Percentiles rank a stretch among this genome's conserved stretches.
phyloP scores from a whole-genome alignment of 2,888 invertebrate genomes.

The Rhingia campestris region DNA sequence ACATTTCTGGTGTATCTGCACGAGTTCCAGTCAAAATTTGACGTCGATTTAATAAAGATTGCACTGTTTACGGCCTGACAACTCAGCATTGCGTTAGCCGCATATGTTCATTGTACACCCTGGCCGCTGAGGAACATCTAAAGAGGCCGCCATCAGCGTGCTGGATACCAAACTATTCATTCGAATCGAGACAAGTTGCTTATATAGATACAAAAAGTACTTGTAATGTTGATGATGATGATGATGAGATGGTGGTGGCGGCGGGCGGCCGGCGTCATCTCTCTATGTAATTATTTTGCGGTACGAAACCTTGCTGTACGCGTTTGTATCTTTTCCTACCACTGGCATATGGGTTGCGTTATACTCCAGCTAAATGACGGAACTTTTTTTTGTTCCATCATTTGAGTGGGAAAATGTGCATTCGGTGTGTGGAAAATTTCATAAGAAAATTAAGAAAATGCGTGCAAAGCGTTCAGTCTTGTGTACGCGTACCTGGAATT shows the following conservation, averaged over 20 bases:
- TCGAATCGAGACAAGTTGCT: conserved; percentile 53
- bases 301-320: conserved; percentile 34
- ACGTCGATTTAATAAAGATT: conserved; percentile 73
- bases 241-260: background rate
- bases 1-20: background rate
- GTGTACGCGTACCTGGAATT: conserved; percentile 39
- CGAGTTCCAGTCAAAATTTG: conserved; percentile 50
- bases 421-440: conserved; percentile 37
- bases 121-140: conserved; percentile 46
- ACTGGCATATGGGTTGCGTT: conserved; percentile 47
- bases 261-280: conserved; percentile 22
- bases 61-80: conserved; percentile 71
- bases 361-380: conserved; percentile 14
- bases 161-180: conserved; percentile 69
- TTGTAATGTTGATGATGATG: conserved; percentile 15
- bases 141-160: conserved; percentile 55
- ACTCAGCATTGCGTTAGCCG: conserved; percentile 66
- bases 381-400: conserved; percentile 15
- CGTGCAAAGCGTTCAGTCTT: conserved; percentile 26
- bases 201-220: conserved; percentile 11
- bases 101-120: conserved; percentile 28
- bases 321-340: conserved; percentile 27
- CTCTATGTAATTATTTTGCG: conserved; percentile 55
- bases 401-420: conserved; percentile 65
- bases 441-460: conserved; percentile 44